phyloP scores from a whole-genome alignment of 92 coral and sea anemone genomes.

The Anthopleura xanthogrammica region DNA sequence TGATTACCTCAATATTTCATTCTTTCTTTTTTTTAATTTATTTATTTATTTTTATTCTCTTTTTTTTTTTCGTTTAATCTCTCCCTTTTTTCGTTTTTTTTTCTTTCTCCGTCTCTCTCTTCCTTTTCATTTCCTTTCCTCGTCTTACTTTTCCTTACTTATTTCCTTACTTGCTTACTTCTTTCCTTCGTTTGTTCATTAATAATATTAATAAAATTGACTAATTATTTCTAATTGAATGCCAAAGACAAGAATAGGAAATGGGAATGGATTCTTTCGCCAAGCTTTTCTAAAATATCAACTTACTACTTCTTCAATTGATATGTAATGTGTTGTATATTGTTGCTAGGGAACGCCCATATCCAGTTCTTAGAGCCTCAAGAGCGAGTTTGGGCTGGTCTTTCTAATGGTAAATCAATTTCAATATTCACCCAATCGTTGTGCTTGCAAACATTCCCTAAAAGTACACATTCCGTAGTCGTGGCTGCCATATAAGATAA shows the following conservation, averaged over 20 bases:
- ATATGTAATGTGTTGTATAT: neutral
- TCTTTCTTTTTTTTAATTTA: no score
- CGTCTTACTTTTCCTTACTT: no score
- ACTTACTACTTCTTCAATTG: neutral
- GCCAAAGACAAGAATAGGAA: no score
- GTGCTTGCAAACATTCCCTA: neutral
- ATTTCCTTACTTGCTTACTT: neutral
- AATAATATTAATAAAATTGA: no score
- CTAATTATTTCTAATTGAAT: no score
- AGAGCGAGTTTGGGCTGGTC: constrained; percentile 61
- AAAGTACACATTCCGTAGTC: no score
- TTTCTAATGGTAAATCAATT: constrained; percentile 53
- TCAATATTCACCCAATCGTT: neutral
- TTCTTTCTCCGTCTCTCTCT: neutral
- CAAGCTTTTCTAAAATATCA: no score
- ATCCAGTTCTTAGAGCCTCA: constrained; percentile 46
- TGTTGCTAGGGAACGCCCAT: constrained; percentile 40
- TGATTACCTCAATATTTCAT: no score
- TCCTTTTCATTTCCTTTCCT: no score
- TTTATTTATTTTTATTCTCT: no score
- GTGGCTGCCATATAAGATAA: no score
- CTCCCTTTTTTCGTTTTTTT: neutral
- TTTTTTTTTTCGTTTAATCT: neutral
- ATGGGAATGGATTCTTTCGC: no score
- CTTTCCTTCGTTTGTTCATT: neutral